Evolutionary conservation across 2,113 vertebrate genomes (phyloP).

Genomic region (Numida meleagris): DNA sequence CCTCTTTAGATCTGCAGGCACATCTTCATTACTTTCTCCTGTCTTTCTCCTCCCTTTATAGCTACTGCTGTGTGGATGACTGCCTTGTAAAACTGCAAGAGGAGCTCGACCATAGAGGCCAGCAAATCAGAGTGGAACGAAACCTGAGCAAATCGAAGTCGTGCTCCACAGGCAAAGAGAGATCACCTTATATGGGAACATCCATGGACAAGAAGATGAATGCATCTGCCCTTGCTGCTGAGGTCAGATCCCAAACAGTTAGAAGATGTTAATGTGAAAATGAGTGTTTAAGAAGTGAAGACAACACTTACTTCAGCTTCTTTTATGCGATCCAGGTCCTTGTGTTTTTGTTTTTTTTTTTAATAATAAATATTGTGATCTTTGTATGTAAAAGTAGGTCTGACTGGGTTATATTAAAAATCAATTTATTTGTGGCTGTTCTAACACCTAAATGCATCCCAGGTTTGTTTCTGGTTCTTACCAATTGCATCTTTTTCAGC

Average conservation of each 20-base stretch:
- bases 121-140: constrained; percentile 41
- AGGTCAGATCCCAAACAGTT: constrained; percentile 49
- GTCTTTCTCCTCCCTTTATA: constrained; percentile 17
- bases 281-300: not conserved
- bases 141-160: constrained; percentile 58
- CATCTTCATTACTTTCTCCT: not conserved
- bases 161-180: not conserved
- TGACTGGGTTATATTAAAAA: not conserved
- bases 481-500: not conserved
- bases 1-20: not conserved
- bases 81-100: not conserved
- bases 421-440: not conserved
- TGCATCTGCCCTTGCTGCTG: not conserved
- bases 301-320: not conserved
- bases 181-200: constrained; percentile 69
- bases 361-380: not conserved
- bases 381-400: not conserved
- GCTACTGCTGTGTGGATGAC: not conserved
- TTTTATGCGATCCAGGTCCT: not conserved
- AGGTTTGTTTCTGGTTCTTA: not conserved
- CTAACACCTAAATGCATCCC: not conserved
- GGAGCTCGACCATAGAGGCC: not conserved
- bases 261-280: constrained; percentile 19
- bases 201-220: not conserved
- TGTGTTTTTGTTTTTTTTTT: not conserved